These are phyloP conservation scores for Moxostoma hubbsi DNA, from an alignment of 2,797 vertebrate species.

Conservation along the genomic window DNA sequence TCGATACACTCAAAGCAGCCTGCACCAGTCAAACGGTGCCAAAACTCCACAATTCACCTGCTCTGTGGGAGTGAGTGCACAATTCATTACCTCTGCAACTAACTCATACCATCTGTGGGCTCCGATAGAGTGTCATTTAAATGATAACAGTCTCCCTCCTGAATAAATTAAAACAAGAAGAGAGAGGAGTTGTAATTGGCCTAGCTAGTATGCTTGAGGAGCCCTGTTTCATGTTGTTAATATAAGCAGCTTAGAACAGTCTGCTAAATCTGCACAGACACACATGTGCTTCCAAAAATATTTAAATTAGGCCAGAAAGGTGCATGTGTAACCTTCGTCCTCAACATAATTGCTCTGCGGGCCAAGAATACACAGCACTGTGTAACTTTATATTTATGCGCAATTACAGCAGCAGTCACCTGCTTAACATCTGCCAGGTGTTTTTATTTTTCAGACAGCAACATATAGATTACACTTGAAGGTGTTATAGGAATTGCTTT, in stretches of 20 bases:
- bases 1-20: constrained; percentile 20
- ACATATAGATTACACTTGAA: constrained; percentile 15
- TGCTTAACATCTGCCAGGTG: constrained; percentile 10
- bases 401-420: constrained; percentile 50
- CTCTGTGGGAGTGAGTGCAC: constrained; percentile 32
- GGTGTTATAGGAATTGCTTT: constrained; percentile 24
- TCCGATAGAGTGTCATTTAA: constrained; percentile 73
- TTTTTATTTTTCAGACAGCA: not conserved
- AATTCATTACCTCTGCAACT: constrained; percentile 46
- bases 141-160: constrained; percentile 75
- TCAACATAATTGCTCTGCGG: constrained; percentile 57
- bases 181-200: constrained; percentile 75
- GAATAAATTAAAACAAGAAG: constrained; percentile 73
- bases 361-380: constrained; percentile 11
- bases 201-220: constrained; percentile 59
- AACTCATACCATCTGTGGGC: constrained; percentile 32
- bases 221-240: constrained; percentile 44
- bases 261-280: constrained; percentile 51
- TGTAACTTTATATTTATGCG: constrained; percentile 52
- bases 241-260: constrained; percentile 41
- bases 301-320: constrained; percentile 66
- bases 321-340: constrained; percentile 57
- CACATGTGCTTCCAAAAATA: constrained; percentile 71
- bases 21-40: not conserved
- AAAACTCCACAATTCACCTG: constrained; percentile 39